phyloP scores from a whole-genome alignment of 2,888 invertebrate species.

The Pachymerium ferrugineum region DNA sequence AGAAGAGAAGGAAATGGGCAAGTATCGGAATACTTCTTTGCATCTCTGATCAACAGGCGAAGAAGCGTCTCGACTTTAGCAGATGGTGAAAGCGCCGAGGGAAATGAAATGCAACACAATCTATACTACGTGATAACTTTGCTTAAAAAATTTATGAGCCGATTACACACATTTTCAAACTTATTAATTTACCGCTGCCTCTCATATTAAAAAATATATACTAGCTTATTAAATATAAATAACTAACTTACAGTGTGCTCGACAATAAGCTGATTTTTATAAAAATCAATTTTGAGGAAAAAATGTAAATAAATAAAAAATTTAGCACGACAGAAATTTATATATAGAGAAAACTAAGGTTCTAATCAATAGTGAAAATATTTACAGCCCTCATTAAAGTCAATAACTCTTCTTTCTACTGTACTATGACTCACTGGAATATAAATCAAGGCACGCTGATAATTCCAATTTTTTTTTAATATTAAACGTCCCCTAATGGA shows the following conservation, averaged over 20 bases:
- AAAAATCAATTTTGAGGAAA: background rate
- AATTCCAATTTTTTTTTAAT: slow-evolving; percentile 2
- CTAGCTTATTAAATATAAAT: background rate
- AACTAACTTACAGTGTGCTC: background rate
- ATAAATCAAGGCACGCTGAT: slow-evolving; percentile 14
- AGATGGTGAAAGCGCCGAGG: slow-evolving; percentile 27
- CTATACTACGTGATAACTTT: slow-evolving; percentile 11
- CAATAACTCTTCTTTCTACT: background rate
- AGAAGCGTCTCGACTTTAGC: background rate
- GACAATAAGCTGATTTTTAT: background rate
- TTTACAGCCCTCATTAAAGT: slow-evolving; percentile 18
- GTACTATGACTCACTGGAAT: background rate
- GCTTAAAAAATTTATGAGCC: slow-evolving; percentile 9
- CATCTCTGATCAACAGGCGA: slow-evolving; percentile 23
- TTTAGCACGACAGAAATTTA: background rate
- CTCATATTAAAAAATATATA: background rate
- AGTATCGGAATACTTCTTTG: slow-evolving; percentile 21
- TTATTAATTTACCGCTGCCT: slow-evolving; percentile 3
- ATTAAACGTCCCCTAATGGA: background rate
- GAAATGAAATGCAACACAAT: slow-evolving; percentile 8
- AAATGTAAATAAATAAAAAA: no score
- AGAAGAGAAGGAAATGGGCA: slow-evolving; percentile 2
- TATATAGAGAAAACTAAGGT: background rate
- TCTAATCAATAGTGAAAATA: slow-evolving; percentile 6
- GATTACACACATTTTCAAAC: slow-evolving; percentile 18